Evolutionary conservation across 1,140 invertebrate species (phyloP).

Genomic region (Drosophila ironensis): DNA sequence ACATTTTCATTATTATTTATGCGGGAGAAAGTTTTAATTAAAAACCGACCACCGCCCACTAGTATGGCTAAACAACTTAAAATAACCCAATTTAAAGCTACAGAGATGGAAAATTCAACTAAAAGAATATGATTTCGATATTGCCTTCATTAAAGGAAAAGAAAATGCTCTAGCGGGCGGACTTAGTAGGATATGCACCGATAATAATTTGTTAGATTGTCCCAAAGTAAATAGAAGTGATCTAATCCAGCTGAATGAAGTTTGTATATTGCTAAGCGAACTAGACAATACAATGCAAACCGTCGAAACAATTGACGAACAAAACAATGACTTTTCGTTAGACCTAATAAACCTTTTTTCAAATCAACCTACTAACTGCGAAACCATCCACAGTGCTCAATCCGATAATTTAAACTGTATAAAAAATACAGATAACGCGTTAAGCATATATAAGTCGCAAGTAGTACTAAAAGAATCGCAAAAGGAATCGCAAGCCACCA

Average conservation of each 20-base stretch:
- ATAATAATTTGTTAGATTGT: too few species aligned
- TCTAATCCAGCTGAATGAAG: not conserved
- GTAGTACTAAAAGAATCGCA: too few species aligned
- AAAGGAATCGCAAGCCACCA: too few species aligned
- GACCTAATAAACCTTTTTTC: constrained; percentile 12
- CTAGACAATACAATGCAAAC: not conserved
- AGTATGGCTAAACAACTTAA: too few species aligned
- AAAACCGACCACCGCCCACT: too few species aligned
- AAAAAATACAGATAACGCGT: not conserved
- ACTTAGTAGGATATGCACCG: not conserved
- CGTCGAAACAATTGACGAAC: not conserved
- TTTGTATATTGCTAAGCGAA: too few species aligned
- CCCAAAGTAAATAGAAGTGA: not conserved
- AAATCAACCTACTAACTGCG: not conserved
- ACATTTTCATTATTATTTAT: too few species aligned
- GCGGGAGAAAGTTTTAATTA: too few species aligned
- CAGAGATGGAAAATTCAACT: too few species aligned
- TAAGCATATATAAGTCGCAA: too few species aligned
- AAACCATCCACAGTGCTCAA: constrained; percentile 6
- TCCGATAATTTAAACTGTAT: not conserved
- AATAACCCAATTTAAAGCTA: too few species aligned
- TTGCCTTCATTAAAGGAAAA: not conserved
- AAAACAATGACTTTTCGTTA: not conserved
- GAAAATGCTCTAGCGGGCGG: not conserved
- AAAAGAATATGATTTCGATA: too few species aligned